These are phyloP conservation scores for Caenorhabditis plicata DNA, from an alignment of 2,888 invertebrate genomes.

Conservation along the genomic window DNA sequence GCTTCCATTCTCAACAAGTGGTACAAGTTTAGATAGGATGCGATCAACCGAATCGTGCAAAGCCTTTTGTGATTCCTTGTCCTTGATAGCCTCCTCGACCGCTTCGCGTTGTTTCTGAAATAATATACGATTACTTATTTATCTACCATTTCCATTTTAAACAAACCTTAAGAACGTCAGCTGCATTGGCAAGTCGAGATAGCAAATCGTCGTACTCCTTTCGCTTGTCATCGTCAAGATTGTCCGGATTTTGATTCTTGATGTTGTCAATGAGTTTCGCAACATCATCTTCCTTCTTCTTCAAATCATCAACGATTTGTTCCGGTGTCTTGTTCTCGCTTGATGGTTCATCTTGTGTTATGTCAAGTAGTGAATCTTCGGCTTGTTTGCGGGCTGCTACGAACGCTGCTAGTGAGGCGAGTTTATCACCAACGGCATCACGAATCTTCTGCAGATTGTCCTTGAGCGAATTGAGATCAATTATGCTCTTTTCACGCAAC, in stretches of 20 bases:
- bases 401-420: conserved; percentile 40
- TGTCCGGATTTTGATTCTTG: conserved; percentile 13
- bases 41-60: conserved; percentile 31
- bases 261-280: conserved; percentile 20
- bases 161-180: conserved; percentile 31
- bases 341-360: neutral
- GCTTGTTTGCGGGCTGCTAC: conserved; percentile 35
- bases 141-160: too few species aligned
- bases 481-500: conserved; percentile 29
- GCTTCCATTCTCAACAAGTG: conserved; percentile 34
- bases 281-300: conserved; percentile 14
- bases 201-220: conserved; percentile 29
- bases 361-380: conserved; percentile 15
- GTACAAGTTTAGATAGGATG: conserved; percentile 23
- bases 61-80: conserved; percentile 32
- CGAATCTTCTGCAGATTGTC: conserved; percentile 33
- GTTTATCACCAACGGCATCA: conserved; percentile 36
- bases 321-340: conserved; percentile 6
- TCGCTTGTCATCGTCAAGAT: conserved; percentile 28
- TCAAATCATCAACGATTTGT: conserved; percentile 16
- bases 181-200: conserved; percentile 31
- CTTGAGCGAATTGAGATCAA: conserved; percentile 37
- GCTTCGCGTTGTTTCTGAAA: conserved; percentile 34
- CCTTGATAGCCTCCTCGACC: conserved; percentile 28
- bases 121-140: conserved; percentile 2